A percentile compares a stretch with the other conserved stretches of the same genome.
These are phyloP conservation scores for Anguilla pacifica DNA, from an alignment of 2,797 vertebrate species.

Conservation along the genomic window DNA sequence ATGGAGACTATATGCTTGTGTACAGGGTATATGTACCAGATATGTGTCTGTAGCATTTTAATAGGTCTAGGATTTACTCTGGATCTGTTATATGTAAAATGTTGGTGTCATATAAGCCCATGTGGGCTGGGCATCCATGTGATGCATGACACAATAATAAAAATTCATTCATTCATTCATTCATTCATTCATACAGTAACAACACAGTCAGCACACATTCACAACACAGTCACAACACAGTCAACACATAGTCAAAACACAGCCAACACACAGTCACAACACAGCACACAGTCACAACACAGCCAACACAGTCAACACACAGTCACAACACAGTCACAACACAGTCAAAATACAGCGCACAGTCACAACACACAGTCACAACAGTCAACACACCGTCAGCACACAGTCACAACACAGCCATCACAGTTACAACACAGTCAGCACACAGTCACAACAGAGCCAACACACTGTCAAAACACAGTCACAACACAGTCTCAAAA, in stretches of 20 bases:
- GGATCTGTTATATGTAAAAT: too few species aligned
- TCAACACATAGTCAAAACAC: background rate
- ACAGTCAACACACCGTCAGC: background rate
- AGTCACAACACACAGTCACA: background rate
- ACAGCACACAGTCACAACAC: background rate
- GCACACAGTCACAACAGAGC: too few species aligned
- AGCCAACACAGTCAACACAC: background rate
- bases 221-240: background rate
- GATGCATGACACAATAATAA: too few species aligned
- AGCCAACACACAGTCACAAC: background rate
- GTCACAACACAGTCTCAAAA: background rate
- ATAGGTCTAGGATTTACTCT: too few species aligned
- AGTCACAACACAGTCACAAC: background rate
- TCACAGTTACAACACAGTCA: background rate
- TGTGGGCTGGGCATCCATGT: too few species aligned
- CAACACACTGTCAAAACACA: background rate
- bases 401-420: background rate
- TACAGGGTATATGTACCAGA: too few species aligned
- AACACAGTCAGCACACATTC: background rate
- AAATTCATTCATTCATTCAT: too few species aligned
- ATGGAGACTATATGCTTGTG: too few species aligned
- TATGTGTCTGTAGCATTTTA: too few species aligned
- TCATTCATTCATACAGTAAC: too few species aligned
- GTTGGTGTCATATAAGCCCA: too few species aligned
- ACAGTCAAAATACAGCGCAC: background rate